Percentiles rank a stretch among this genome's conserved stretches.
Conservation (phyloP, 2,888 invertebrate genomes). For the Cacoxenus indagator region DNA sequence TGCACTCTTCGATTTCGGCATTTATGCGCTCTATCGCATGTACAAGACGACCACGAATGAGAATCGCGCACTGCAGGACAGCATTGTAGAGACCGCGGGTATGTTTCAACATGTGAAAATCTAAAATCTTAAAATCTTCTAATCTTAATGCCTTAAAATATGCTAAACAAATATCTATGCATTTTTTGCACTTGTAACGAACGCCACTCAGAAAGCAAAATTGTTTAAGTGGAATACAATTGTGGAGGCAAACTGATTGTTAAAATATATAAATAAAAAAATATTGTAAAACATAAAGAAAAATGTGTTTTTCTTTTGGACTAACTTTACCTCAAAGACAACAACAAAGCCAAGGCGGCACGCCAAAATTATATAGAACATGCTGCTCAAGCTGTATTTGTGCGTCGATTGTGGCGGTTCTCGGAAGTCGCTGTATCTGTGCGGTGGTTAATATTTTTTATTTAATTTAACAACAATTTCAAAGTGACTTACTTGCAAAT, state of each 20-base stretch:
- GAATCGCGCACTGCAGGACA: conserved; percentile 58
- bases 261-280: conserved; percentile 28
- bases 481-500: conserved; percentile 75
- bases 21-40: conserved; percentile 61
- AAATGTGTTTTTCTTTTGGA: neutral
- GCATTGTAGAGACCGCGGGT: conserved; percentile 62
- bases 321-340: conserved; percentile 84
- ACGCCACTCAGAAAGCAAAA: conserved; percentile 39
- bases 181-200: neutral
- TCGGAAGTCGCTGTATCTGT: conserved; percentile 85
- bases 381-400: conserved; percentile 79
- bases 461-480: neutral
- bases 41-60: conserved; percentile 57
- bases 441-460: neutral
- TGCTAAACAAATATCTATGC: neutral
- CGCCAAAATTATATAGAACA: conserved; percentile 93
- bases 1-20: conserved; percentile 58
- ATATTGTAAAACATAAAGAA: conserved; percentile 37
- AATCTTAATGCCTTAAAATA: conserved; percentile 2
- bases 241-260: neutral
- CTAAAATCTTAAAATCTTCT: conserved; percentile 35
- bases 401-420: conserved; percentile 75
- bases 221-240: conserved; percentile 37
- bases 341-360: conserved; percentile 92
- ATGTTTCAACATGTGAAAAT: conserved; percentile 66